A percentile compares a stretch with the other conserved stretches of the same genome.
phyloP scores from a whole-genome alignment of 2,797 vertebrate species.

The Carcharodon carcharias region DNA sequence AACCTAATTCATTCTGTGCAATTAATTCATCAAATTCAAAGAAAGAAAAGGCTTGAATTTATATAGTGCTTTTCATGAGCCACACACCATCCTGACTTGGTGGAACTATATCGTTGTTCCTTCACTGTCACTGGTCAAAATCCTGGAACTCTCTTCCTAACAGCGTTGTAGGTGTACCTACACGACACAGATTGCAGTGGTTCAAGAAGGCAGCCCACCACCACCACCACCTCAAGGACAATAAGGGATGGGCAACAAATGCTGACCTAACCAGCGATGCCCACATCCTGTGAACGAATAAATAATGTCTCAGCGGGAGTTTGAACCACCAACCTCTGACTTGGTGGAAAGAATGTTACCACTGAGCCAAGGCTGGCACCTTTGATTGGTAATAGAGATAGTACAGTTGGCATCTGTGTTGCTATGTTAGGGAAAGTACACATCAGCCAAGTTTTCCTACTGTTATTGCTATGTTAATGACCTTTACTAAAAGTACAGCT shows the following conservation, averaged over 20 bases:
- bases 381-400: not conserved
- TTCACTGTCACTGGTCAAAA: too few species aligned
- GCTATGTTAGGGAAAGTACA: not conserved
- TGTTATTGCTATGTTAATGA: not conserved
- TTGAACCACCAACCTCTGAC: not conserved
- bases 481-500: not conserved
- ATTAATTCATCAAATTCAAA: not conserved
- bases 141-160: too few species aligned
- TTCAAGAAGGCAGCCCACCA: not conserved
- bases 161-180: too few species aligned
- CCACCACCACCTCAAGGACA: not conserved
- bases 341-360: not conserved
- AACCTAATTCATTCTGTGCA: not conserved
- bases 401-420: not conserved
- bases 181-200: too few species aligned
- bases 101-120: too few species aligned
- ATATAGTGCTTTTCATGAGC: too few species aligned
- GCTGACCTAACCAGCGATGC: too few species aligned
- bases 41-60: not conserved
- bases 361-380: not conserved
- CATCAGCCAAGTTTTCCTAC: not conserved
- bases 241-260: not conserved
- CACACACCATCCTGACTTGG: too few species aligned
- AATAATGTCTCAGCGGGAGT: not conserved
- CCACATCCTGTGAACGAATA: too few species aligned